phyloP scores from a whole-genome alignment of 2,113 vertebrate species.

The Lanius ludovicianus region DNA sequence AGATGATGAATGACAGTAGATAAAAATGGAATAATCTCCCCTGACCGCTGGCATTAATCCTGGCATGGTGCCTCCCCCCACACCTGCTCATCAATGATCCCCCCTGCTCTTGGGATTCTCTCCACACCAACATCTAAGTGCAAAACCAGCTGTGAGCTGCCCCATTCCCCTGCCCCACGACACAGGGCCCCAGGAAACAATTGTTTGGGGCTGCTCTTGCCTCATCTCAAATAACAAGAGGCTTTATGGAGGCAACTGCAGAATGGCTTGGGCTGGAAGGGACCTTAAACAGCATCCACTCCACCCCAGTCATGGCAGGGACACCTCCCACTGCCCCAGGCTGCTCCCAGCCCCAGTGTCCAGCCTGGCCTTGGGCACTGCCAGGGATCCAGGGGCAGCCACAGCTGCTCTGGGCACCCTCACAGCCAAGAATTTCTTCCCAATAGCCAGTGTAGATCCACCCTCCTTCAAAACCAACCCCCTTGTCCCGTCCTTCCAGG shows the following conservation, averaged over 20 bases:
- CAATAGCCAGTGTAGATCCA: neutral
- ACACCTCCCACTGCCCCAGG: neutral
- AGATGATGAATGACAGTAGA: neutral
- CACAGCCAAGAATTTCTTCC: rapidly evolving
- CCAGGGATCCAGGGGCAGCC: neutral
- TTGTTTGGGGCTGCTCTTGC: neutral
- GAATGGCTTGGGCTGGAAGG: neutral
- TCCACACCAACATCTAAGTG: neutral
- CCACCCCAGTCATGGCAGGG: neutral
- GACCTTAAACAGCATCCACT: rapidly evolving
- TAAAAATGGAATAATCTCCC: neutral
- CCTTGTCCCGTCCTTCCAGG: neutral
- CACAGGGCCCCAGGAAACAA: neutral
- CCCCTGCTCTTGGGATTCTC: neutral
- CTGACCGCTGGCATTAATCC: neutral
- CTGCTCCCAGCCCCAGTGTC: neutral
- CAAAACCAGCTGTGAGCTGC: neutral
- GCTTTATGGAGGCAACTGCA: neutral
- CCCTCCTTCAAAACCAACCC: neutral
- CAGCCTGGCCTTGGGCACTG: neutral
- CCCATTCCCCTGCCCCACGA: neutral
- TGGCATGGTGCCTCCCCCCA: neutral
- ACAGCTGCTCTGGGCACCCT: neutral
- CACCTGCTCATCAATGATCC: neutral
- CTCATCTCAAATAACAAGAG: neutral